Conservation (phyloP, 2,888 invertebrate genomes). For the Polydrusus cervinus region DNA sequence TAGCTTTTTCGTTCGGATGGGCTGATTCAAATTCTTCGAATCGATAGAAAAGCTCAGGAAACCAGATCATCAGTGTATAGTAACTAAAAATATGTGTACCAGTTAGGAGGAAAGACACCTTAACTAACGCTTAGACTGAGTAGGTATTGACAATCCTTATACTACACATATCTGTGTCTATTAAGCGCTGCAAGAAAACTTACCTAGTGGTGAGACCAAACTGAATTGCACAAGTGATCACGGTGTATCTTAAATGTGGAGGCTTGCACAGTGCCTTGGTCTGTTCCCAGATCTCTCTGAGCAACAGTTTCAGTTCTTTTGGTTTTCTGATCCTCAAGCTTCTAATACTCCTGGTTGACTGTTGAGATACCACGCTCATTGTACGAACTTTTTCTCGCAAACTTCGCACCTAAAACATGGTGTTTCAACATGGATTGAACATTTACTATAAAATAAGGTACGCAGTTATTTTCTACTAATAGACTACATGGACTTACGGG, state of each 20-base stretch:
- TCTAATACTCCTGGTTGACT: conserved; percentile 79
- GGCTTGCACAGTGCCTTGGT: conserved; percentile 83
- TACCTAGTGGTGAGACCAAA: conserved; percentile 87
- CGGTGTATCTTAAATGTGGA: conserved; percentile 83
- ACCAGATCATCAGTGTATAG: conserved; percentile 94
- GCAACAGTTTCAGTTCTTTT: conserved; percentile 81
- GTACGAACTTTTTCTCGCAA: conserved; percentile 80
- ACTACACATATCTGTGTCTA: too few species aligned
- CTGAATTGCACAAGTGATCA: conserved; percentile 86
- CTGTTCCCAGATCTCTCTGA: conserved; percentile 82
- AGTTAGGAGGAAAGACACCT: too few species aligned
- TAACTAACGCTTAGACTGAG: too few species aligned
- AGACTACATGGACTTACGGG: conserved; percentile 74
- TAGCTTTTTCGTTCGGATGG: conserved; percentile 80
- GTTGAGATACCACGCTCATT: conserved; percentile 78
- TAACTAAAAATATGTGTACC: conserved; percentile 75
- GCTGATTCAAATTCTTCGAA: conserved; percentile 83
- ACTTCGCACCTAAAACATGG: conserved; percentile 76
- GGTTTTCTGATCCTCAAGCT: conserved; percentile 81
- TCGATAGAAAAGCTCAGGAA: conserved; percentile 90
- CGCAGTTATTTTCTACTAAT: too few species aligned
- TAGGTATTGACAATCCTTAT: too few species aligned
- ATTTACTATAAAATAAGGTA: too few species aligned
- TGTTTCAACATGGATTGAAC: too few species aligned
- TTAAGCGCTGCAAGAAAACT: too few species aligned